phyloP scores from a whole-genome alignment of 2,113 vertebrate genomes.

The Siniperca chuatsi region DNA sequence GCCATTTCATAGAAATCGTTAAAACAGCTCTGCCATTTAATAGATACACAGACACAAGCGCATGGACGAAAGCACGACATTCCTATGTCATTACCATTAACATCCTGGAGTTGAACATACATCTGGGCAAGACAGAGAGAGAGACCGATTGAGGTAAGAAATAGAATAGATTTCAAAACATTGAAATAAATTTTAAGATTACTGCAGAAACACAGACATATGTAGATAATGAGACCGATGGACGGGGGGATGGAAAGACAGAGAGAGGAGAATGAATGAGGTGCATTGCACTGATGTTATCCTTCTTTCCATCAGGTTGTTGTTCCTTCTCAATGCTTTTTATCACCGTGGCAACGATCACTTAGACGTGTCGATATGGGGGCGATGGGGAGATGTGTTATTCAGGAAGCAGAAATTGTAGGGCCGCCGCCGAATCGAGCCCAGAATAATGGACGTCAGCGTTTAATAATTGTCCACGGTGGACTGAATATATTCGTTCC shows the following conservation, averaged over 20 bases:
- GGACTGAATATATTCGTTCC: conserved; percentile 36
- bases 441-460: conserved; percentile 33
- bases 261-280: conserved; percentile 26
- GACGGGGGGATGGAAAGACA: conserved; percentile 6
- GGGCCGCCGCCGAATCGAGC: conserved; percentile 10
- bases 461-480: conserved; percentile 35
- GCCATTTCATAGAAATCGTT: conserved; percentile 48
- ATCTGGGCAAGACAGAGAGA: not conserved
- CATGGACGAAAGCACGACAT: conserved; percentile 31
- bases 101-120: conserved; percentile 23
- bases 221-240: conserved; percentile 20
- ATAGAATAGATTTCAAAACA: conserved; percentile 4
- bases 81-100: conserved; percentile 46
- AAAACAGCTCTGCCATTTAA: conserved; percentile 60
- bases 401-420: conserved; percentile 64
- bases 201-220: conserved; percentile 17
- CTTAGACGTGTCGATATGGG: conserved; percentile 63
- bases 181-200: conserved; percentile 5
- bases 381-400: conserved; percentile 70
- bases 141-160: not conserved
- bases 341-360: conserved; percentile 78
- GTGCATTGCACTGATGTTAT: conserved; percentile 29
- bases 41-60: conserved; percentile 38
- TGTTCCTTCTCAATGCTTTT: conserved; percentile 59
- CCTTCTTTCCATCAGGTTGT: conserved; percentile 50